Percentiles rank a stretch among this genome's conserved stretches.
These are phyloP conservation scores for Morpho achilles DNA, from an alignment of 2,888 invertebrate species.

Conservation along the genomic window DNA sequence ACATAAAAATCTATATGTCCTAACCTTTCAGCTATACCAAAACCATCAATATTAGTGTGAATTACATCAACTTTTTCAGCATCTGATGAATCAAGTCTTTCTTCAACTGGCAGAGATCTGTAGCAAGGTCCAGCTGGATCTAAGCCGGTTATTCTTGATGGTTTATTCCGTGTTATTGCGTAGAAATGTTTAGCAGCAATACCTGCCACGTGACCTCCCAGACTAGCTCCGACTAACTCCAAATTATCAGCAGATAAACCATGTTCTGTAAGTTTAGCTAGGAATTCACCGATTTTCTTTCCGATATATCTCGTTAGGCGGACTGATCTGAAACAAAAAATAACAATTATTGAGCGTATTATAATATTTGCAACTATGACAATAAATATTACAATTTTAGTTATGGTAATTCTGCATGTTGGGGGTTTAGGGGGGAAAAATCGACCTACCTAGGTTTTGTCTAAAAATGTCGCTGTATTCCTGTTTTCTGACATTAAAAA, in stretches of 20 bases:
- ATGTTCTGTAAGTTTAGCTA: constrained; percentile 45
- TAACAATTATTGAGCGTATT: too few relatives aligned
- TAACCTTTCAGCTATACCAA: constrained; percentile 60
- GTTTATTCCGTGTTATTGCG: constrained; percentile 51
- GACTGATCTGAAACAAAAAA: constrained; percentile 50
- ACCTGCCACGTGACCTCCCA: constrained; percentile 57
- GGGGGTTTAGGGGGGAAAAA: too few relatives aligned
- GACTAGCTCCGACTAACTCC: constrained; percentile 58
- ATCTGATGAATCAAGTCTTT: constrained; percentile 46
- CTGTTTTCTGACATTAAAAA: too few relatives aligned
- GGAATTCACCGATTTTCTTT: constrained; percentile 55
- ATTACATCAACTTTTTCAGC: constrained; percentile 53
- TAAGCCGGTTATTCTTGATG: constrained; percentile 54
- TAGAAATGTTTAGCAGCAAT: constrained; percentile 60
- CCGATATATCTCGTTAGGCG: constrained; percentile 55
- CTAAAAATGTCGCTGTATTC: too few relatives aligned
- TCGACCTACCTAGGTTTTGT: too few relatives aligned
- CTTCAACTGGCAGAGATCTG: constrained; percentile 42
- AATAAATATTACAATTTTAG: too few relatives aligned
- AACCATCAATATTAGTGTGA: constrained; percentile 71
- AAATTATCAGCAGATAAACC: constrained; percentile 53
- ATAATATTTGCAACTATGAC: too few relatives aligned
- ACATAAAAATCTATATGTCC: constrained; percentile 66
- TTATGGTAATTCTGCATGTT: too few relatives aligned
- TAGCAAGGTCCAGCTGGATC: constrained; percentile 71